Percentiles rank a stretch among this genome's conserved stretches.
Evolutionary conservation across 1,140 invertebrate species (phyloP).

Genomic region (Drosophila serrata): DNA sequence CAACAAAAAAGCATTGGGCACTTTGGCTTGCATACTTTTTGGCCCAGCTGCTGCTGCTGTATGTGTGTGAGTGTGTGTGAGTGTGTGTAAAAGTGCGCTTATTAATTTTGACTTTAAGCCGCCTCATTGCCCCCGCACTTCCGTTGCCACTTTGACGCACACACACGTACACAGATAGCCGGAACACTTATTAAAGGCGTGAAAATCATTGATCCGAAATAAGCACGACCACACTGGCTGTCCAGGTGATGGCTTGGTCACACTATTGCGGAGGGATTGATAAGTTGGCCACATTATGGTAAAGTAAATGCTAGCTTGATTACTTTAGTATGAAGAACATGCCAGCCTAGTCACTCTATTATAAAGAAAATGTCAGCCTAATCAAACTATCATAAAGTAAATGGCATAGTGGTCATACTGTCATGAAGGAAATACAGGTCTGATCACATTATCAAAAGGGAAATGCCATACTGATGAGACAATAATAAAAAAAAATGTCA

Average conservation of each 20-base stretch:
- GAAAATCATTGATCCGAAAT: constrained; percentile 16
- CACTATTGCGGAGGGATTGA: background rate
- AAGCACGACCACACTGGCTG: constrained; percentile 4
- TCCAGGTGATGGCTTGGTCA: background rate
- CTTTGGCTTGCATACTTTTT: constrained; percentile 43
- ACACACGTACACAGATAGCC: background rate
- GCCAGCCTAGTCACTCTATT: background rate
- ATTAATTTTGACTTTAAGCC: constrained; percentile 67
- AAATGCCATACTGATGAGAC: no score
- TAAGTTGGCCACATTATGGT: background rate
- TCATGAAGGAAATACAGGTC: no score
- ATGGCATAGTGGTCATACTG: no score
- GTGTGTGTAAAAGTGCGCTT: constrained; percentile 30
- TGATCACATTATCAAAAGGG: no score
- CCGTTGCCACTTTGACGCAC: constrained; percentile 6
- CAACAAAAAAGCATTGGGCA: constrained; percentile 25
- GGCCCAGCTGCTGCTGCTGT: constrained; percentile 19
- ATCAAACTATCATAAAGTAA: no score
- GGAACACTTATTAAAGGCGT: constrained; percentile 34
- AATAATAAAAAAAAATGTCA: no score
- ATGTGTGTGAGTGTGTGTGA: background rate
- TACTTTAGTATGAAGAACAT: no score
- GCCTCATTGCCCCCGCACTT: constrained; percentile 37
- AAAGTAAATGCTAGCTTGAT: no score
- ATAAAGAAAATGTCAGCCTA: background rate